Percentiles rank a stretch among this genome's conserved stretches.
phyloP scores from a whole-genome alignment of 2,797 vertebrate genomes.

The Sebastiscus tertius region DNA sequence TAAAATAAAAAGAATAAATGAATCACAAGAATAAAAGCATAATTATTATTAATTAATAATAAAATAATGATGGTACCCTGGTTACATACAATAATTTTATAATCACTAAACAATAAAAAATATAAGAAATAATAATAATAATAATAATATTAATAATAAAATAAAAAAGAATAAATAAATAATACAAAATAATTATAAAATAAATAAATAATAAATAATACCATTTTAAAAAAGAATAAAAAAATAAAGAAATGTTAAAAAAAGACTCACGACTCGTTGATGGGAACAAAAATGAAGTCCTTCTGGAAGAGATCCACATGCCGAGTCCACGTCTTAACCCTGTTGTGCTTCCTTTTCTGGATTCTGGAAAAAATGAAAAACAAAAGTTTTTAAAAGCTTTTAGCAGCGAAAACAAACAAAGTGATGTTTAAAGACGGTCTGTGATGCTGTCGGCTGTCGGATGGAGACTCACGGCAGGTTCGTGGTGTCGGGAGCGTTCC shows the following conservation, averaged over 20 bases:
- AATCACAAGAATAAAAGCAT: too few relatives aligned
- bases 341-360: slow-evolving; percentile 93
- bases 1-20: too few relatives aligned
- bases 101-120: too few relatives aligned
- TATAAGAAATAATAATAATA: too few relatives aligned
- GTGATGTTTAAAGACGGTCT: accelerated
- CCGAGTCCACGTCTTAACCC: slow-evolving; percentile 98
- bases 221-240: background rate
- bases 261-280: slow-evolving; percentile 96
- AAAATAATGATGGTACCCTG: too few relatives aligned
- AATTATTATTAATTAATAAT: too few relatives aligned
- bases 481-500: slow-evolving; percentile 86
- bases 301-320: slow-evolving; percentile 99
- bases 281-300: slow-evolving; percentile 98
- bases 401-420: accelerated
- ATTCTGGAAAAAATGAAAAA: slow-evolving; percentile 80
- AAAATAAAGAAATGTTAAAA: background rate
- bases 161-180: background rate
- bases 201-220: background rate
- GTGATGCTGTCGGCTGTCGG: accelerated
- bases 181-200: background rate
- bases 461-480: slow-evolving; percentile 90
- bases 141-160: too few relatives aligned
- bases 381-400: background rate
- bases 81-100: too few relatives aligned